Evolutionary conservation across 37 sponge, comb jelly and placozoan genomes (phyloP), one percentile per base, ranked within the genome.

Genomic region (Haliclona indistincta): DNA sequence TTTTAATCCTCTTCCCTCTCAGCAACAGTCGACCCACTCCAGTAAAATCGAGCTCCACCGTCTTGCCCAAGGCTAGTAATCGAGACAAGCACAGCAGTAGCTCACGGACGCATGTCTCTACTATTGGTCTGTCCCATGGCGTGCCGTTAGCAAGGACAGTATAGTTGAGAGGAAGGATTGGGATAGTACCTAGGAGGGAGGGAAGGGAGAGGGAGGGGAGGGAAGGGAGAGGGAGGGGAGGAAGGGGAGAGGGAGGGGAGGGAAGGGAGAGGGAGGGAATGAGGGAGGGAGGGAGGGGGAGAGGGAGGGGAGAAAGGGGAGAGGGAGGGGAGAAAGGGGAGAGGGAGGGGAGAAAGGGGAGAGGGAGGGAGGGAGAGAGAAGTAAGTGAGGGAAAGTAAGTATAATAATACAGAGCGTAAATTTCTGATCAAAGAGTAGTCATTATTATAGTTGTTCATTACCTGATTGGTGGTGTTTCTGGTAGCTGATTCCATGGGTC

Each of bases 81-180:
- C 71, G 64, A 11, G 80, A 76, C 33, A 95, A 41, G 29, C 91
- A 77, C n/a, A 43, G 74, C 20, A 95, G 60, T 5, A 95, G 38
- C 54, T 95, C 95, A 34, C 76, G 77, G n/a, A 95, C 54, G 45
- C 82, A 87, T 25, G 63, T 47, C 64, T 95, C 95, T 10, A 91
- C 86, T n/a, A 72, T 80, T 43, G 91, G 89, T 7, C 95, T 66
- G 38, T 71, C 71, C 35, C 87, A 75, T 4, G 74, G 61, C 8
- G 77, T 80, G 26, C 77, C 83, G 45, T 87, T 91, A 32, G 95
- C 68, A 1, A 95, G 54, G 33, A 37, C 69, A 29, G 95, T 73
- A 68, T 76, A 88, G 80, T 95, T 95, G 25, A 95, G 79, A 26
- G 87, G 74, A 13, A 87, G 58, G 13, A 87, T 76, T 19, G 95